Conservation (phyloP, 1,140 invertebrate genomes). For the Drosophila obscura region DNA sequence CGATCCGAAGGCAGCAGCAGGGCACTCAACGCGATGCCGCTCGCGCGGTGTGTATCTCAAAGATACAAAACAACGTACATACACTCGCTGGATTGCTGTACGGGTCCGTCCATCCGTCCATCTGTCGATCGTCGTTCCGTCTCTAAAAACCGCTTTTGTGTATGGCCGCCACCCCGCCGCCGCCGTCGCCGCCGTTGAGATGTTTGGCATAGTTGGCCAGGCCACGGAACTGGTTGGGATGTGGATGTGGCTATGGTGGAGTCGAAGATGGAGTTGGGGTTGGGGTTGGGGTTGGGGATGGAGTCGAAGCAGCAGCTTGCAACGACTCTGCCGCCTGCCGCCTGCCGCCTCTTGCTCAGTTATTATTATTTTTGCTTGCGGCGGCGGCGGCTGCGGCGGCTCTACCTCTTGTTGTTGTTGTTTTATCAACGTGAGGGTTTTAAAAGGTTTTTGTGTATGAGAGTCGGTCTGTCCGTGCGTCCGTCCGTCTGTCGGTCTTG, state of each 20-base stretch:
- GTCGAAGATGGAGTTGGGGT: conserved; percentile 14
- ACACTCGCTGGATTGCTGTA: conserved; percentile 39
- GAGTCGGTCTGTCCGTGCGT: conserved; percentile 30
- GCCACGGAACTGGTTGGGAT: conserved; percentile 74
- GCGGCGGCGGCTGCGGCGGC: conserved; percentile 63
- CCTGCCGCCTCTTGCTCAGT: conserved; percentile 66
- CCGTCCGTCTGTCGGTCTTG: conserved; percentile 42
- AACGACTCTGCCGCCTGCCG: conserved; percentile 59
- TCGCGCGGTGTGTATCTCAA: conserved; percentile 72
- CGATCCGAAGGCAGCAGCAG: neutral
- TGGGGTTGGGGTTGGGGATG: conserved; percentile 29
- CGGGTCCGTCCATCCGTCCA: conserved; percentile 25
- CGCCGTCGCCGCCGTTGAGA: conserved; percentile 56
- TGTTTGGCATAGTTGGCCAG: conserved; percentile 77
- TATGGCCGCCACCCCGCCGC: conserved; percentile 62
- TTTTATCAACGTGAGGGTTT: conserved; percentile 79
- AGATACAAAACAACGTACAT: conserved; percentile 72
- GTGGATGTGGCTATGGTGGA: conserved; percentile 34
- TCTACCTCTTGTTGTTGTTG: conserved; percentile 39
- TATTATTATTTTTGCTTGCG: conserved; percentile 81
- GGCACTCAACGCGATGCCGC: conserved; percentile 34
- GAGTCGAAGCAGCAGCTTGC: conserved; percentile 45
- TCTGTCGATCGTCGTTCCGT: conserved; percentile 55
- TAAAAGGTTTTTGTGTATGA: conserved; percentile 77
- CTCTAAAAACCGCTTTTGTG: conserved; percentile 78